Conservation (phyloP, 2,888 invertebrate species). For the Conistra vaccinii region DNA sequence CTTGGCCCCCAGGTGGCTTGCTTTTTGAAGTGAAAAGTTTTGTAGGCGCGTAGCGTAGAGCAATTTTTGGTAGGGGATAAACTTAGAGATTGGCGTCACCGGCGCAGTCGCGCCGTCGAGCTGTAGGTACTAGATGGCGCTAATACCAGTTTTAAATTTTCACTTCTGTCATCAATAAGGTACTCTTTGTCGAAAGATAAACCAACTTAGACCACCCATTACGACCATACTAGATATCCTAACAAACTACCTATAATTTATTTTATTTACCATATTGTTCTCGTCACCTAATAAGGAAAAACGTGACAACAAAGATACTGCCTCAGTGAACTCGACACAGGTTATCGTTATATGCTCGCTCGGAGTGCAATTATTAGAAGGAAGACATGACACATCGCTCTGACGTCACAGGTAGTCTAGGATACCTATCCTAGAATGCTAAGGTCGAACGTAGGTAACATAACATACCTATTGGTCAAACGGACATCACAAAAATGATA, state of each 20-base stretch:
- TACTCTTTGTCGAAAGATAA: neutral
- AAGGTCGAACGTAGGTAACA: neutral
- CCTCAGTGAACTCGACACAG: constrained; percentile 27
- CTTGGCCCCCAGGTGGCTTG: too few relatives aligned
- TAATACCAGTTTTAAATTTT: too few relatives aligned
- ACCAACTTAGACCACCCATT: constrained; percentile 1
- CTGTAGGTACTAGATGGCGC: too few relatives aligned
- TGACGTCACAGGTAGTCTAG: constrained; percentile 26
- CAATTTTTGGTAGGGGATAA: too few relatives aligned
- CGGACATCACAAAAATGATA: neutral
- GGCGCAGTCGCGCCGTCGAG: too few relatives aligned
- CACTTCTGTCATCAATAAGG: too few relatives aligned
- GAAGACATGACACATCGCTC: constrained; percentile 33
- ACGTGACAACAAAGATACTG: neutral
- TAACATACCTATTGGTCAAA: neutral
- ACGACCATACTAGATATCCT: neutral
- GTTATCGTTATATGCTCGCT: constrained; percentile 12
- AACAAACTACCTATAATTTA: constrained; percentile 10
- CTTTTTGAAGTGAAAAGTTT: too few relatives aligned
- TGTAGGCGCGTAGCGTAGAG: too few relatives aligned
- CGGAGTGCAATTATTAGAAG: constrained; percentile 13
- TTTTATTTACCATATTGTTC: constrained; percentile 9
- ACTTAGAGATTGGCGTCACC: too few relatives aligned
- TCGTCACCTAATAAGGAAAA: constrained; percentile 28
- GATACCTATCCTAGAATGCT: constrained; percentile 15